Percentiles rank a stretch among this genome's conserved stretches.
Evolutionary conservation across 2,888 invertebrate species (phyloP).

Genomic region (Opisthograptis luteolata): DNA sequence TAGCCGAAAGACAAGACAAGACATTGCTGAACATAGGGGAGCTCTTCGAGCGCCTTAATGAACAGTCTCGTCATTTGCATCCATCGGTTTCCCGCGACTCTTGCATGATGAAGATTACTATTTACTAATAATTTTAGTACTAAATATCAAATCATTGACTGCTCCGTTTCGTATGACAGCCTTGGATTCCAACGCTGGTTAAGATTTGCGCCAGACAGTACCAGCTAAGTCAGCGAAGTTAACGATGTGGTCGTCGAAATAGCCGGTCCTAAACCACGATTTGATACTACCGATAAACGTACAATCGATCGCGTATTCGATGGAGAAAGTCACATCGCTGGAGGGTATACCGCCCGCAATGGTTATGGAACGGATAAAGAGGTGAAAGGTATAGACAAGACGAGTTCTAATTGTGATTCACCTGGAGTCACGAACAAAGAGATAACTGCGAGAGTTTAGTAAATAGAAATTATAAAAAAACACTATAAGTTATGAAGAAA

Average conservation of each 20-base stretch:
- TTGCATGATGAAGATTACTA: no score
- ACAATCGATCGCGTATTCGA: slow-evolving; percentile 29
- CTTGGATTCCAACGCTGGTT: slow-evolving; percentile 4
- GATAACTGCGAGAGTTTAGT: slow-evolving; percentile 5
- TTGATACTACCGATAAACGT: slow-evolving; percentile 41
- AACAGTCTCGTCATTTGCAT: no score
- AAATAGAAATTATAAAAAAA: slow-evolving; percentile 5
- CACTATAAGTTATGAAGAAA: no score
- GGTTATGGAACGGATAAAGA: slow-evolving; percentile 41
- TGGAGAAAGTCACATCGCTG: slow-evolving; percentile 62
- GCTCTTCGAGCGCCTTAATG: no score
- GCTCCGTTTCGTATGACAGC: neutral
- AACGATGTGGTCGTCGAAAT: slow-evolving; percentile 37
- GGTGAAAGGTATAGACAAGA: slow-evolving; percentile 58
- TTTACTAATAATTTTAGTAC: no score
- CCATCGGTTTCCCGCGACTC: no score
- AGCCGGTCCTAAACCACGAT: slow-evolving; percentile 25
- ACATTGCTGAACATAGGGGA: no score
- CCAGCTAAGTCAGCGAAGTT: slow-evolving; percentile 46
- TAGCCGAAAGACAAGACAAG: no score
- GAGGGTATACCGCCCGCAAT: slow-evolving; percentile 52
- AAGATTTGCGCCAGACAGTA: slow-evolving; percentile 10
- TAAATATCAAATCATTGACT: neutral
- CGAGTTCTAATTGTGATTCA: slow-evolving; percentile 41
- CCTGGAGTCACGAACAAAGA: slow-evolving; percentile 42